Conservation (phyloP, 2,113 vertebrate genomes). For the Pseudopodoces humilis region DNA sequence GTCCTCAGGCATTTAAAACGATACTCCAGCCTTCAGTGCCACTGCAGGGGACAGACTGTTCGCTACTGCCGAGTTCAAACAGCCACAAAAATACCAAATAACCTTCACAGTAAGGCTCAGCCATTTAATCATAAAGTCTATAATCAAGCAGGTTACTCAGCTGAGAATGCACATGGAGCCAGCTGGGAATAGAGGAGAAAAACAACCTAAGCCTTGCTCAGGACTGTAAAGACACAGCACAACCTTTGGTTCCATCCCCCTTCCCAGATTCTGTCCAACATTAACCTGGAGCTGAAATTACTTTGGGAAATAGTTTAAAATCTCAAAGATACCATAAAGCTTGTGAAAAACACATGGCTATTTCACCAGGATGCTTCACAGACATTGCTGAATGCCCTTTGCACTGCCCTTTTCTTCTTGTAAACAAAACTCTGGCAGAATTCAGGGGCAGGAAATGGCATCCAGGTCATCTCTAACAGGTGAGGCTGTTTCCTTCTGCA, state of each 20-base stretch:
- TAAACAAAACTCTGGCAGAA: background rate
- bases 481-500: background rate
- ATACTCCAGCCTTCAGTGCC: background rate
- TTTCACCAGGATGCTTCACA: background rate
- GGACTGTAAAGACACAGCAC: background rate
- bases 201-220: background rate
- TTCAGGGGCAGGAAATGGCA: background rate
- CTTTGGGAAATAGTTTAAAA: background rate
- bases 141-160: conserved; percentile 3
- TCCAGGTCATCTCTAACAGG: background rate
- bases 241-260: background rate
- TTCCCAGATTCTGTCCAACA: background rate
- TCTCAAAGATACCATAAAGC: background rate
- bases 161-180: background rate
- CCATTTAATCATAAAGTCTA: conserved; percentile 21
- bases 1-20: background rate
- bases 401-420: background rate
- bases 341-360: background rate
- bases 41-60: background rate
- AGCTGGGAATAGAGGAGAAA: background rate
- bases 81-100: background rate
- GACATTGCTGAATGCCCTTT: background rate
- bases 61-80: background rate
- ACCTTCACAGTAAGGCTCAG: conserved; percentile 21
- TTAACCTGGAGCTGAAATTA: background rate